Evolutionary conservation across 2,113 vertebrate genomes (phyloP), one percentile per base, ranked within the genome.

Genomic region (Nansenia antarctica): DNA sequence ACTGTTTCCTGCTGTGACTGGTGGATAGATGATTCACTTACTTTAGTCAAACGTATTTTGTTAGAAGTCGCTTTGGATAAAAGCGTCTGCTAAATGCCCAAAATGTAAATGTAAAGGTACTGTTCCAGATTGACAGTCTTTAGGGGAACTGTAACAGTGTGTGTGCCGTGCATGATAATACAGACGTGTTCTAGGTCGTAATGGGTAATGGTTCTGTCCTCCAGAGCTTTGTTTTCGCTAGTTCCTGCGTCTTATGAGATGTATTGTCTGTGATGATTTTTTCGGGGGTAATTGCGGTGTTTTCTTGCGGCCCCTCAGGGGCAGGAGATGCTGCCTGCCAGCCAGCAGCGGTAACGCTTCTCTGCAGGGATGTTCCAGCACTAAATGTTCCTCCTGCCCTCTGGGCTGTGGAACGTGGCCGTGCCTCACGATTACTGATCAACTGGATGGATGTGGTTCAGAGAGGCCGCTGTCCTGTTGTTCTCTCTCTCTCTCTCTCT

Each of bases 261-360:
- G 18, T 15, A 42, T 15, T 18, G 39, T n/a, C n/a, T n/a, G 39
- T 42, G 39, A 42, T 18, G 1, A 18, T 42, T 42, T 15, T 42
- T 15, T 30, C 2, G 26, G 20, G 8, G 7, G 39, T 61, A 54
- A 70, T 45, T 11, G 61, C 18, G 68, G 24, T 18, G 60, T 49
- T 57, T 77, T 78, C 18, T 60, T n/a, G n/a, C 30, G n/a, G 27
- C n/a, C 5, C 31, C 59, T 45, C 55, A 60, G 67, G n/a, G 24
- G 26, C 30, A 69, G 4, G 66, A 73, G 53, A 39, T 24, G 24
- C 53, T 55, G 9, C 14, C 53, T 27, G 55, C 59, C 62, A 39
- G n/a, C 71, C 30, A 65, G 58, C 53, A 27, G 55, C 45, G 67
- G 67, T 45, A 70, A 66, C 62, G 5, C 22, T 42, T 45, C 26